Evolutionary conservation across 1,140 invertebrate species (phyloP).

Genomic region (Pinna nobilis): DNA sequence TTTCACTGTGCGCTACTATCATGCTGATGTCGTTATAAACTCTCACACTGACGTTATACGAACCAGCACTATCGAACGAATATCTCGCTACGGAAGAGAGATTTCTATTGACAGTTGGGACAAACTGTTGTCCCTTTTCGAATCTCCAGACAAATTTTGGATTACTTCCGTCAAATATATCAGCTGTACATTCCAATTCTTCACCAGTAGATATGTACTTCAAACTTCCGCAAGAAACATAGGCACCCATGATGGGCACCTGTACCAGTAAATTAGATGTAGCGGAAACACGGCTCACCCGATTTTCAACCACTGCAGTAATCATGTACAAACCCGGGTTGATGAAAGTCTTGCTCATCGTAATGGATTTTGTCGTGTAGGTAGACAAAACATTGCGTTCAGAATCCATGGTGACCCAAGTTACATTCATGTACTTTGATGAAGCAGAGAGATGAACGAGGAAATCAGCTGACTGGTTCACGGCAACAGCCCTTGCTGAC

Average conservation of each 20-base stretch:
- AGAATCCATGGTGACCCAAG: slow-evolving; percentile 1
- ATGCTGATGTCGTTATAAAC: slow-evolving; percentile 16
- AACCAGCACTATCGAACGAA: not conserved
- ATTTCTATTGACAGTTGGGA: not conserved
- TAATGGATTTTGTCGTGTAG: not conserved
- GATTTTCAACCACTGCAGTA: not conserved
- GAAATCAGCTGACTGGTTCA: slow-evolving; percentile 24
- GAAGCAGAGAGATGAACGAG: not conserved
- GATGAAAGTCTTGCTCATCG: slow-evolving; percentile 2
- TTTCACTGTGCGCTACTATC: not conserved
- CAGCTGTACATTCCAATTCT: not conserved
- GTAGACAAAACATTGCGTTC: not conserved
- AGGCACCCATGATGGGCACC: slow-evolving; percentile 1
- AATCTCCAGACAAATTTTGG: slow-evolving; percentile 21
- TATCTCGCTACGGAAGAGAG: not conserved
- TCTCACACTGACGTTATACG: slow-evolving; percentile 21
- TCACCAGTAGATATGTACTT: not conserved
- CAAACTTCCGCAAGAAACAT: not conserved
- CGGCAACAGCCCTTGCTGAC: not conserved
- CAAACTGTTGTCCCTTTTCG: not conserved
- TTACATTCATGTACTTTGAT: slow-evolving; percentile 6
- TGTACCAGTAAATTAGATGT: slow-evolving; percentile 6
- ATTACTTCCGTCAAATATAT: slow-evolving; percentile 9
- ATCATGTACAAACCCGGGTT: slow-evolving; percentile 13
- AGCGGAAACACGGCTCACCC: not conserved